phyloP scores from a whole-genome alignment of 2,797 vertebrate genomes.

The Prionace glauca region DNA sequence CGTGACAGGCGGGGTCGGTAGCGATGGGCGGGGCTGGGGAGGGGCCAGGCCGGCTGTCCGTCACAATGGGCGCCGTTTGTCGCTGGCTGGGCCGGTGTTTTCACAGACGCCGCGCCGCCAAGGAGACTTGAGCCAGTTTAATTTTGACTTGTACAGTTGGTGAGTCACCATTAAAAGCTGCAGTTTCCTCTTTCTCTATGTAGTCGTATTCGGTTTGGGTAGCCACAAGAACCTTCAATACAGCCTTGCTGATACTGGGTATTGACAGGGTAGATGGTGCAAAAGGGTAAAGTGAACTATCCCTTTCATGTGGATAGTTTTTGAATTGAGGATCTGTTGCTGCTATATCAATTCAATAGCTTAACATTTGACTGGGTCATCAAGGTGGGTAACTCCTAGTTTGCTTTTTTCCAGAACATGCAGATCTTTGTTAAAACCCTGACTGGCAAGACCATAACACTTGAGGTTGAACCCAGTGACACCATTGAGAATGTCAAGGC shows the following conservation, averaged over 20 bases:
- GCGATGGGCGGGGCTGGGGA: too few relatives aligned
- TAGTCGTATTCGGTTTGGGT: not conserved
- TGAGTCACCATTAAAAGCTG: conserved; percentile 21
- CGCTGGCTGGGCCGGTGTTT: not conserved
- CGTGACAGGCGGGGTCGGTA: too few relatives aligned
- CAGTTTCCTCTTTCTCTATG: conserved; percentile 17
- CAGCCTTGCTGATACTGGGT: conserved; percentile 20
- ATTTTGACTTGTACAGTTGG: not conserved
- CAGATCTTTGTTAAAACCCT: conserved; percentile 32
- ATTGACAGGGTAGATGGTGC: conserved; percentile 16
- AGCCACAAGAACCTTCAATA: not conserved
- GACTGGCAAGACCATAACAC: conserved; percentile 29
- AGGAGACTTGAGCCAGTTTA: not conserved
- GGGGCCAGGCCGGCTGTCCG: not conserved
- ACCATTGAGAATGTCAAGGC: conserved; percentile 39
- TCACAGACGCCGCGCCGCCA: not conserved
- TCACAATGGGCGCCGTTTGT: not conserved
- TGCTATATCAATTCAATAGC: too few relatives aligned
- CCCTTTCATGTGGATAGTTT: not conserved
- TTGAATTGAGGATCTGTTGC: not conserved
- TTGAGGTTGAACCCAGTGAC: conserved; percentile 37
- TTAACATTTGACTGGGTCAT: not conserved
- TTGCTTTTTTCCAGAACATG: not conserved
- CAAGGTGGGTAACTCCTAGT: not conserved
- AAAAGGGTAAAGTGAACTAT: not conserved